Evolutionary conservation across 2,797 vertebrate species (phyloP).

Genomic region (Sorex maritimensis): DNA sequence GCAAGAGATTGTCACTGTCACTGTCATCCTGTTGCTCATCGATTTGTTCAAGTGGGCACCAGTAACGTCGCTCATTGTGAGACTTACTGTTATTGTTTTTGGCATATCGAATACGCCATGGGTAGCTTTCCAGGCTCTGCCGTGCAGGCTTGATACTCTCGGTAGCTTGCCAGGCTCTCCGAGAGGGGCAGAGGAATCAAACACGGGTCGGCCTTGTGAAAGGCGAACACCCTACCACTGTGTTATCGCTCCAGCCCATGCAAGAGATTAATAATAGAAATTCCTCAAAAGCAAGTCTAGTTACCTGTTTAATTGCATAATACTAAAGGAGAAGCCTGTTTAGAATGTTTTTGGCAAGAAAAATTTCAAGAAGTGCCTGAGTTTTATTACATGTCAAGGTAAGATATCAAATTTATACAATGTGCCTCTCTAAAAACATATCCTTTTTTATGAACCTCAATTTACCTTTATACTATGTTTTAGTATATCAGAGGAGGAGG

Average conservation of each 20-base stretch:
- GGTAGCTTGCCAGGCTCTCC: too few species aligned
- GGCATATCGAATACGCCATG: too few species aligned
- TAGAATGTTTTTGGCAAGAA: conserved; percentile 16
- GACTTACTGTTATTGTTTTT: too few species aligned
- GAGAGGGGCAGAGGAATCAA: too few species aligned
- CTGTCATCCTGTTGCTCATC: too few species aligned
- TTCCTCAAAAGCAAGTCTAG: conserved; percentile 39
- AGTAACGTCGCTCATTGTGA: too few species aligned
- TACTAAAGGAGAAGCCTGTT: conserved; percentile 15
- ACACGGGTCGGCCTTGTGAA: too few species aligned
- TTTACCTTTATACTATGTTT: conserved; percentile 1
- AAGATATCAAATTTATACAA: background rate
- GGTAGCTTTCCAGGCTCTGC: too few species aligned
- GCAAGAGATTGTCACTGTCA: background rate
- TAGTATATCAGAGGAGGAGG: background rate
- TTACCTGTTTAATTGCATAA: conserved; percentile 19
- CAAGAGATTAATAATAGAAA: background rate
- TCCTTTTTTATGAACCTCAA: background rate
- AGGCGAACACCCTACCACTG: too few species aligned
- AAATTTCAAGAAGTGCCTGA: conserved; percentile 3
- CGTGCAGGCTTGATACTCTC: too few species aligned
- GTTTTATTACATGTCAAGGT: background rate
- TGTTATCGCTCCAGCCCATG: too few species aligned
- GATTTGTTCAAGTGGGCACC: too few species aligned
- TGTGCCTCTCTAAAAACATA: background rate